Evolutionary conservation across 1,140 invertebrate species (phyloP), one percentile per base, ranked within the genome.

Genomic region (Saccostrea glomerata): DNA sequence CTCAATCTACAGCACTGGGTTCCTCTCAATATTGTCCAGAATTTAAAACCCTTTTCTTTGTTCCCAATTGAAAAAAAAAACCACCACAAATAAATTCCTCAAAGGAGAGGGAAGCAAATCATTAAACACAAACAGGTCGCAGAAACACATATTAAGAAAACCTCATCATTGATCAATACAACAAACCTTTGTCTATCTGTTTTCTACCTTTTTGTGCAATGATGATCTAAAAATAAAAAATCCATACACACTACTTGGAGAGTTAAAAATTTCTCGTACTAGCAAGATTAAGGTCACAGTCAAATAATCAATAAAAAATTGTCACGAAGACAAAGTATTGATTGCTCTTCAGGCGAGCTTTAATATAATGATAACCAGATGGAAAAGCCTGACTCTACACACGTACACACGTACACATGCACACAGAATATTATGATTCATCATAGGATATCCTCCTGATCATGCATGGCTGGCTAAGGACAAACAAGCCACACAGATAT

Each of bases 241-340:
- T 77, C 70, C 70, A 36, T 36, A 30, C 15, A 77, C 30, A 66
- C 0, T 30, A 15, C 13, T 25, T 77, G 25, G n/a, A 36, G 23
- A 36, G 25, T 77, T 23, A 77, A 77, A 36, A 25, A 77, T 77
- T 77, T 77, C 23, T 77, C 70, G 70, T 25, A 77, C 25, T 30
- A 77, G 30, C 5, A 36, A 77, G 70, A 77, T 77, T 77, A 25
- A 77, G 70, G 70, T 77, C 70, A 77, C 30, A 77, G 70, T 30
- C 11, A 13, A 30, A 25, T 30, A 30, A 77, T 77, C 70, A 77
- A 77, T 77, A 77, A 25, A 3, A 30, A 77, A 77, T 36, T 77
- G 70, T 77, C 70, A 77, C 70, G 17, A 77, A 77, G 70, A 77
- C 70, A 77, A 77, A 77, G 25, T 77, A 77, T 77, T 77, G 70